These are phyloP conservation scores for Picathartes gymnocephalus DNA, from an alignment of 2,113 vertebrate genomes.

Conservation along the genomic window DNA sequence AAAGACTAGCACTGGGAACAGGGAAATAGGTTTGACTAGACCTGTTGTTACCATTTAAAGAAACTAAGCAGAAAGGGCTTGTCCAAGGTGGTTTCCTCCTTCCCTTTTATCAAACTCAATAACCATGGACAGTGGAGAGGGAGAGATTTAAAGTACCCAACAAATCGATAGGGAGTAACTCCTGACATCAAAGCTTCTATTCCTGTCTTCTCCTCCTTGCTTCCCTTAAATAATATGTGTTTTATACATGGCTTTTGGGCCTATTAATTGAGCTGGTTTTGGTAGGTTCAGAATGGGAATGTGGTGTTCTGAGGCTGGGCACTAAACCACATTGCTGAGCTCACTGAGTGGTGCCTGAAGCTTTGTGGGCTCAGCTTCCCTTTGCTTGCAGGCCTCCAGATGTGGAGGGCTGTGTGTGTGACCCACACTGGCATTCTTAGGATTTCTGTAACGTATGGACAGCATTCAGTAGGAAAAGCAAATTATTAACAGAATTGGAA, in stretches of 20 bases:
- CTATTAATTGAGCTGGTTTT: not conserved
- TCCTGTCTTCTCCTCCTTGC: not conserved
- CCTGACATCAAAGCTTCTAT: slow-evolving; percentile 7
- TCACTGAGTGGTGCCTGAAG: not conserved
- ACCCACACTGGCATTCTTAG: not conserved
- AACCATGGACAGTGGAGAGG: not conserved
- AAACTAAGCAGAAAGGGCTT: not conserved
- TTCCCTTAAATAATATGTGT: not conserved
- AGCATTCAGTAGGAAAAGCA: not conserved
- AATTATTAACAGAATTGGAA: not conserved
- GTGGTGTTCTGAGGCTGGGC: not conserved
- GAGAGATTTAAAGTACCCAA: not conserved
- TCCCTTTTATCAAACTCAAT: not conserved
- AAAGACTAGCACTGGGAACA: not conserved
- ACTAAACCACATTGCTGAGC: slow-evolving; percentile 15
- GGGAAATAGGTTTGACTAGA: not conserved
- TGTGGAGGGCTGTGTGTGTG: not conserved
- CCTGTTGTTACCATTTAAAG: not conserved
- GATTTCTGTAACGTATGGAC: not conserved
- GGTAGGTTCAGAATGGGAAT: not conserved
- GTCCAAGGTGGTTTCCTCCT: not conserved
- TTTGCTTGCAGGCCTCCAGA: not conserved
- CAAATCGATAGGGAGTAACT: not conserved
- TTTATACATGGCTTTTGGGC: not conserved
- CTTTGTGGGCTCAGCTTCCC: not conserved